phyloP scores from a whole-genome alignment of 2,113 vertebrate species.

The Origma solitaria region DNA sequence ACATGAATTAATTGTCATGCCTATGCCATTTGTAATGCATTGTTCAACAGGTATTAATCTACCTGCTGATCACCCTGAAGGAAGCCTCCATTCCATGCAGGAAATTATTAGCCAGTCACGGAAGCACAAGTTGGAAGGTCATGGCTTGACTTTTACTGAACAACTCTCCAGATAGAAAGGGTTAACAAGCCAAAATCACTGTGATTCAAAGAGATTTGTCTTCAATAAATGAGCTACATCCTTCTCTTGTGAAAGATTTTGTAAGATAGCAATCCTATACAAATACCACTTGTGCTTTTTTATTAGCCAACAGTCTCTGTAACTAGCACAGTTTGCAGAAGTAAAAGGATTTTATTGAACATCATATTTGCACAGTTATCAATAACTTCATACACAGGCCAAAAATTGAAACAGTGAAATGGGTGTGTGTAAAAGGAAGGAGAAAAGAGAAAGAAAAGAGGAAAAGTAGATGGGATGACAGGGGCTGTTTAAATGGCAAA shows the following conservation, averaged over 20 bases:
- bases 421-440: neutral
- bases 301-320: neutral
- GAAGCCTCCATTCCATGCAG: neutral
- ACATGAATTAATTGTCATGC: neutral
- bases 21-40: neutral
- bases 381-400: neutral
- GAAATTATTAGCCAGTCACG: neutral
- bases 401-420: neutral
- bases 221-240: neutral
- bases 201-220: neutral
- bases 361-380: neutral
- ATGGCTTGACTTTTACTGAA: neutral
- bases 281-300: neutral
- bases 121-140: neutral
- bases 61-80: neutral
- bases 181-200: conserved; percentile 33
- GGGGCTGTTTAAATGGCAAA: neutral
- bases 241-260: conserved; percentile 1
- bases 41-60: neutral
- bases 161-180: neutral
- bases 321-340: neutral
- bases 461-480: neutral
- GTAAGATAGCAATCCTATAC: neutral
- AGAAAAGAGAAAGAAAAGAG: neutral
- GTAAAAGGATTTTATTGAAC: conserved; percentile 5